Percentiles rank a stretch among this genome's conserved stretches.
These are phyloP conservation scores for Resseliella maxima DNA, from an alignment of 2,888 invertebrate genomes.

Conservation along the genomic window DNA sequence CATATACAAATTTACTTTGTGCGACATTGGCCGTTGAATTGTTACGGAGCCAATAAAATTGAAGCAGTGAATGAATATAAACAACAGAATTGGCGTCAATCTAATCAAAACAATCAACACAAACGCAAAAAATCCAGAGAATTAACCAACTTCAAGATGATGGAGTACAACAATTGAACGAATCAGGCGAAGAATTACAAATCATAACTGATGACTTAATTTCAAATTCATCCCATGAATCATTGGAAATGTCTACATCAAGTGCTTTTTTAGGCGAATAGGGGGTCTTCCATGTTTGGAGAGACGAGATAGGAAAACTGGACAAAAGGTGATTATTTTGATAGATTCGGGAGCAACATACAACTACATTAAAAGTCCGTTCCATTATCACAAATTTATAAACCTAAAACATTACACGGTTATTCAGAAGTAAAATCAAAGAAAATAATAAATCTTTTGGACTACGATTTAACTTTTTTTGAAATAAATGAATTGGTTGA, in stretches of 20 bases:
- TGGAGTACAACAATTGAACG: too few species aligned
- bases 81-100: too few species aligned
- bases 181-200: not conserved
- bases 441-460: not conserved
- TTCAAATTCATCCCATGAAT: not conserved
- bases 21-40: too few species aligned
- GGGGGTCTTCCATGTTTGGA: not conserved
- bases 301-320: not conserved
- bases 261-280: slow-evolving; percentile 10
- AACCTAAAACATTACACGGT: not conserved
- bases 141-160: too few species aligned
- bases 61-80: too few species aligned
- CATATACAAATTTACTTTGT: too few species aligned
- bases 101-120: too few species aligned
- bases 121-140: too few species aligned
- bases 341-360: not conserved
- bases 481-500: not conserved
- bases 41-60: too few species aligned
- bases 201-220: not conserved
- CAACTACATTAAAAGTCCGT: not conserved
- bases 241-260: not conserved
- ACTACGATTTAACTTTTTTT: not conserved
- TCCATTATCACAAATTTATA: not conserved
- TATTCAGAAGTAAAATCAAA: not conserved
- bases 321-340: not conserved